Conservation (phyloP, 2,888 invertebrate species). For the Dicycla oo region DNA sequence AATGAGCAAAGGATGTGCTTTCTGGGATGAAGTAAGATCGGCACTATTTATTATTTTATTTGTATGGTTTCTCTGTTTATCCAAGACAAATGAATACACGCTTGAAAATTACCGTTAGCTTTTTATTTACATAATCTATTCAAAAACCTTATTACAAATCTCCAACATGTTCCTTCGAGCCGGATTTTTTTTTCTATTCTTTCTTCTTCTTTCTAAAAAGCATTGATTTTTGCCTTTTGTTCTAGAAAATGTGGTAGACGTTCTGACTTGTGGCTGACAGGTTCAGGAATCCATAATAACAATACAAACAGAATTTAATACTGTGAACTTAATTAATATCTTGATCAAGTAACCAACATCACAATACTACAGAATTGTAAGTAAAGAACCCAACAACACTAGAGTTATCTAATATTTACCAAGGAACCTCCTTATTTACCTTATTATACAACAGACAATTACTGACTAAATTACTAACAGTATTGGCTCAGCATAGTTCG, state of each 20-base stretch:
- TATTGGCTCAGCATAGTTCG: conserved; percentile 54
- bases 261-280: too few relatives aligned
- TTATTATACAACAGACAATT: conserved; percentile 57
- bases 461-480: conserved; percentile 61
- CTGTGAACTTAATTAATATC: background rate
- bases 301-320: background rate
- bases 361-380: conserved; percentile 11
- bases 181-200: too few relatives aligned
- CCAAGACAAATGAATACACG: too few relatives aligned
- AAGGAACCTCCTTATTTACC: conserved; percentile 43
- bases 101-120: too few relatives aligned
- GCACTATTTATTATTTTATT: background rate
- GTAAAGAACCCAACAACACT: conserved; percentile 10
- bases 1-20: background rate
- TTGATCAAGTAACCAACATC: background rate
- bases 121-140: too few relatives aligned
- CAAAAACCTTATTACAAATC: too few relatives aligned
- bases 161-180: too few relatives aligned
- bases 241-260: background rate
- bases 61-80: background rate
- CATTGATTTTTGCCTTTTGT: too few relatives aligned
- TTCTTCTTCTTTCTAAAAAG: too few relatives aligned
- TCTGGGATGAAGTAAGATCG: background rate
- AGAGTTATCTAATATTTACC: conserved; percentile 45
- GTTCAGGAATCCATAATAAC: background rate